Conservation (phyloP, 2,888 invertebrate species). For the Apotomis capreana region DNA sequence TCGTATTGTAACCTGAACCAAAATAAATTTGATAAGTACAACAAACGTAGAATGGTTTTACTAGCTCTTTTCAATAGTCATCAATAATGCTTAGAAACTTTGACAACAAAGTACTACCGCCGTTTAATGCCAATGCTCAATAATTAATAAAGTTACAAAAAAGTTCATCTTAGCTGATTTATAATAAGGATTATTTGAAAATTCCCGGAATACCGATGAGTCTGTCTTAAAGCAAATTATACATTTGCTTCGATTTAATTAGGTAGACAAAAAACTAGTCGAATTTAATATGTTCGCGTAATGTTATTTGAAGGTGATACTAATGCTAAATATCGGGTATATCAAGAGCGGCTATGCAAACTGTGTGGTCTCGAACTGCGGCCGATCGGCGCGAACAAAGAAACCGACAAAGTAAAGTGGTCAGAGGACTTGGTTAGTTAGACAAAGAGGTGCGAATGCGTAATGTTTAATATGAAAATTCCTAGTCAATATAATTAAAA, state of each 20-base stretch:
- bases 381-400: constrained; percentile 8
- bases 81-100: too few species aligned
- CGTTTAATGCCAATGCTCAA: too few species aligned
- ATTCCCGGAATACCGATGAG: constrained; percentile 35
- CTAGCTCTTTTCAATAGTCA: too few species aligned
- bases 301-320: constrained; percentile 68
- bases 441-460: too few species aligned
- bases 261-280: constrained; percentile 35
- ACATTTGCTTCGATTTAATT: constrained; percentile 39
- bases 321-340: constrained; percentile 34
- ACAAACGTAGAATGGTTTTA: too few species aligned
- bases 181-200: constrained; percentile 9
- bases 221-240: constrained; percentile 33
- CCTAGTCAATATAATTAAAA: too few species aligned
- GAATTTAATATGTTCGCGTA: constrained; percentile 43
- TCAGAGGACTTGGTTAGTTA: neutral
- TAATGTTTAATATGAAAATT: too few species aligned
- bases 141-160: too few species aligned
- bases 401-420: constrained; percentile 23
- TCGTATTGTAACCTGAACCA: too few species aligned
- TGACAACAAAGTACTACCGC: too few species aligned
- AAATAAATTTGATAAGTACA: too few species aligned
- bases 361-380: constrained; percentile 47
- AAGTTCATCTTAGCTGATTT: too few species aligned
- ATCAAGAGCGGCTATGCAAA: constrained; percentile 21